Conservation (phyloP, 2,113 vertebrate genomes). For the Solea solea region DNA sequence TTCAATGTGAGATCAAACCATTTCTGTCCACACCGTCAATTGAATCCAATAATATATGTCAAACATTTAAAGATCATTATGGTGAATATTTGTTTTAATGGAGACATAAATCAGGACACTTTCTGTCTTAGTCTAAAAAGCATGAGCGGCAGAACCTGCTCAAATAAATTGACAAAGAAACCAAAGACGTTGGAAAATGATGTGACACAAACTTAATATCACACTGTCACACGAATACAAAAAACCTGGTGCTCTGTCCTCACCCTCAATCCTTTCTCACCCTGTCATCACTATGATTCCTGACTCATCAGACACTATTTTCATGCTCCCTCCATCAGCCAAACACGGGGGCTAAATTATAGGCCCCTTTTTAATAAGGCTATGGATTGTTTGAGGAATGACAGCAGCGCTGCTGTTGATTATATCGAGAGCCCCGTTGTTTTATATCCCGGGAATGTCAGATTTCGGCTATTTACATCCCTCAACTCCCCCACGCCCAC, state of each 20-base stretch:
- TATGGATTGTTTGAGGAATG: conserved; percentile 76
- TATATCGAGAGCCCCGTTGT: conserved; percentile 75
- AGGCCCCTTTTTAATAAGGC: conserved; percentile 76
- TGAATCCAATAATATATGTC: too few relatives aligned
- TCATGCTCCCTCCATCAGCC: conserved; percentile 34
- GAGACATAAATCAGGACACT: not conserved
- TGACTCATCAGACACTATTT: conserved; percentile 72
- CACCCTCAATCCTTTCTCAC: conserved; percentile 14
- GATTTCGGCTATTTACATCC: conserved; percentile 80
- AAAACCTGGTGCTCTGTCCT: not conserved
- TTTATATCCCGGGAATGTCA: conserved; percentile 79
- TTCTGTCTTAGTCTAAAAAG: too few relatives aligned
- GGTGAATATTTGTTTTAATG: not conserved
- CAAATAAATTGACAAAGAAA: conserved; percentile 12
- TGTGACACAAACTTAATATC: too few relatives aligned
- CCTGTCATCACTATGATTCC: conserved; percentile 41
- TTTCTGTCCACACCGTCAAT: too few relatives aligned
- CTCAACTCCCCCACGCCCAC: conserved; percentile 48
- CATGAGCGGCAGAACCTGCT: not conserved
- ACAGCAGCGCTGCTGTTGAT: conserved; percentile 65
- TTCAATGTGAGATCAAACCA: too few relatives aligned
- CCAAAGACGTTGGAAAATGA: conserved; percentile 3
- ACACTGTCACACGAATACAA: not conserved
- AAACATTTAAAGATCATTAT: too few relatives aligned
- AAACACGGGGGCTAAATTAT: conserved; percentile 63